Evolutionary conservation across 2,888 invertebrate genomes (phyloP), one percentile per base, ranked within the genome.

Genomic region (Pimpla rufipes): DNA sequence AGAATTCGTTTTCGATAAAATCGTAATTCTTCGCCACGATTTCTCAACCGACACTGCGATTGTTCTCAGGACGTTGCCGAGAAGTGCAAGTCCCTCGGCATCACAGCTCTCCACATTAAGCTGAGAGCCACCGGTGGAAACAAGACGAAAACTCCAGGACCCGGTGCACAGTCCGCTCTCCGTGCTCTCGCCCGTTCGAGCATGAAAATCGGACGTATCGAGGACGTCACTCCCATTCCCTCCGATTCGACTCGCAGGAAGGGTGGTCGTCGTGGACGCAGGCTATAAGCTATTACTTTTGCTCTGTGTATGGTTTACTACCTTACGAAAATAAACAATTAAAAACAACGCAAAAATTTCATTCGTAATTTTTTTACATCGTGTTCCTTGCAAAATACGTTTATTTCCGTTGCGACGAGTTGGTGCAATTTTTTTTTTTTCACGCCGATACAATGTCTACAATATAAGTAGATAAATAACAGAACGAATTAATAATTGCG

Each of bases 121-220:
- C 95, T 99, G 88, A 96, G 99, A 92, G 99, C 99, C 45, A 99
- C 99, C 81, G 99, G 99, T 90, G 99, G 99, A 85, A 99, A 99
- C 94, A 98, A 98, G 93, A 99, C 99, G 16, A 99, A 99, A 94
- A 99, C 99, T 6, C 99, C 99, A 68, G 99, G 99, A 93, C 99
- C 99, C 21, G 99, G 99, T 87, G 99, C 99, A 52, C 98, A 98
- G 94, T 99, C 99, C 80, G 99, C 99, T 64, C 96, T 99, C 74
- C 96, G 99, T 90, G 99, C 99, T 90, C 95, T 99, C 89, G 99
- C 99, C 89, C 98, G 99, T 94, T 98, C 99, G 82, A 98, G 98
- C 90, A 99, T 99, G 98, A 99, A 99, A 94, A 99, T 99, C 94
- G 99, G 99, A 71, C 97, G 99, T 91, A 99, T 99, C 93, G 99